These are phyloP conservation scores for Drosophila formosana DNA, from an alignment of 2,888 invertebrate genomes.

Conservation along the genomic window DNA sequence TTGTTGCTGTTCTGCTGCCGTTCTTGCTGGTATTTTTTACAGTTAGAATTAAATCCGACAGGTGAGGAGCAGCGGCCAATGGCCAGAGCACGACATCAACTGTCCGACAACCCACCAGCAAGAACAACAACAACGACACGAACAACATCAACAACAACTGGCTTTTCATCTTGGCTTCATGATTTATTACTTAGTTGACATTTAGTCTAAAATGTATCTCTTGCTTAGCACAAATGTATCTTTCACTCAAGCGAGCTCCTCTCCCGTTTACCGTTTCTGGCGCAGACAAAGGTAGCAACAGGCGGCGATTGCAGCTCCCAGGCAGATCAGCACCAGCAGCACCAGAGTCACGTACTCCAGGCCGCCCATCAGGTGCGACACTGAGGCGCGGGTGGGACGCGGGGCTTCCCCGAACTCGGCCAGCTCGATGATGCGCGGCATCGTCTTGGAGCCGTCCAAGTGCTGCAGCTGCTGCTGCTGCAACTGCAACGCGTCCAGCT, in stretches of 20 bases:
- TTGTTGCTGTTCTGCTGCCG: conserved; percentile 31
- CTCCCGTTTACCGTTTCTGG: conserved; percentile 84
- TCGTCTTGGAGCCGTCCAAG: conserved; percentile 85
- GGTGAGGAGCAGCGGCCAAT: conserved; percentile 38
- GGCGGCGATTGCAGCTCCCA: conserved; percentile 92
- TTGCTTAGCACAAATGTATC: conserved; percentile 33
- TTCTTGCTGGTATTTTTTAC: conserved; percentile 63
- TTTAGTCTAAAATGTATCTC: too few relatives aligned
- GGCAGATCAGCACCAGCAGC: conserved; percentile 92
- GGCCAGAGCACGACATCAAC: conserved; percentile 45
- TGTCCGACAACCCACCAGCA: conserved; percentile 16
- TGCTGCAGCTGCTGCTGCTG: conserved; percentile 64
- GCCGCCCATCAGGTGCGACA: conserved; percentile 87
- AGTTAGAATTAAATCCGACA: conserved; percentile 69
- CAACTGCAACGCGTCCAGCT: conserved; percentile 74
- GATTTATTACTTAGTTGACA: conserved; percentile 61
- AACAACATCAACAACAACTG: conserved; percentile 44
- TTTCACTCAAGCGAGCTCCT: conserved; percentile 17
- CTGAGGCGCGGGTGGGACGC: conserved; percentile 83
- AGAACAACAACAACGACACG: conserved; percentile 29
- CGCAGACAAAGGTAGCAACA: conserved; percentile 91
- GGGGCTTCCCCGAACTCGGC: conserved; percentile 83
- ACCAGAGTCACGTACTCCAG: conserved; percentile 93
- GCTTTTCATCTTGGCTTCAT: conserved; percentile 49
- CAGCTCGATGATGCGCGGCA: conserved; percentile 89